Base-by-base conservation (phyloP, 2,888 invertebrate genomes). In the Athetis lepigone region DNA sequence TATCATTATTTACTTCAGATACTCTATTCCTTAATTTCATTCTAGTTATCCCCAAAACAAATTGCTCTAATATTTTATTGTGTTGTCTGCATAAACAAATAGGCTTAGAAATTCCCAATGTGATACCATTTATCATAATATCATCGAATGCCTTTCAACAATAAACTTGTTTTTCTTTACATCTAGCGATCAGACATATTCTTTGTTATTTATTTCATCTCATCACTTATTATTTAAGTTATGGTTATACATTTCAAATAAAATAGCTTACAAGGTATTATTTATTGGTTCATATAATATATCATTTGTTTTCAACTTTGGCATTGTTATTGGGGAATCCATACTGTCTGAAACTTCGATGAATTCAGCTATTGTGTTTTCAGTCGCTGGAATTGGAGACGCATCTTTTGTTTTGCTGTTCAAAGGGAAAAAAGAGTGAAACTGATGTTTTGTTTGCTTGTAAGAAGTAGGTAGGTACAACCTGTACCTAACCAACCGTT, bases 171-270 rank as follows among this genome's bases (percentile, higher is more conserved):
- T 69, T 57, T 75, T 75, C 56, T 69, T 52, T 29, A 33, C 19
- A 51, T 46, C 16, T 8, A 47, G 9, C 42, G 13, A 56, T 50
- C 21, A 40, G n/a, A 52, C 40, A 70, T 49, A 55, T 56, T 56
- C 42, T 21, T 40, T n/a, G 33, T 59, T 73, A 73, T 75, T 69
- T 52, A 75, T 60, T 40, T 56, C 40, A 45, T 42, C 19, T 57
- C 43, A 45, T 59, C 51, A 54, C 43, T 75, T 69, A 51, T 69
- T 68, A 42, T 72, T 68, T 52, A 29, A 71, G 75, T 57, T 49
- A 61, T 3, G 13, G 37, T 39, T 43, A 47, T 74, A 47, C 16
- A 27, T 51, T 51, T 57, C 42, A 55, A 59, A 55, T 55, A 47
- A 68, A 68, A 69, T 52, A 18, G 16, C 40, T 27, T 42, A 49